Evolutionary conservation across 2,797 vertebrate genomes (phyloP).

Genomic region (Pangasius macronema): DNA sequence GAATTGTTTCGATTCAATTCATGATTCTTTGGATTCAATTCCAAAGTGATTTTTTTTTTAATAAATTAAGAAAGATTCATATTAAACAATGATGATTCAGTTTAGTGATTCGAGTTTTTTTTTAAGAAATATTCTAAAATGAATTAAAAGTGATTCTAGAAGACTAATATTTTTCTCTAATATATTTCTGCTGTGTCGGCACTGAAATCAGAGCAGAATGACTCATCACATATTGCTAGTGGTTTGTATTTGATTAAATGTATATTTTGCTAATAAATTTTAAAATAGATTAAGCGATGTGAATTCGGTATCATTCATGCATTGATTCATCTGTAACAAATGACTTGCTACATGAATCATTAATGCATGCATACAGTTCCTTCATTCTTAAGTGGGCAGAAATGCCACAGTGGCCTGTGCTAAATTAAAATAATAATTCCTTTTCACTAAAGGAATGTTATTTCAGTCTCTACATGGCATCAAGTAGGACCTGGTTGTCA

Average conservation of each 20-base stretch:
- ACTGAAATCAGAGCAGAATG: not conserved
- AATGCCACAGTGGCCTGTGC: not conserved
- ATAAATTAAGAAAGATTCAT: not conserved
- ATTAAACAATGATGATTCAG: not conserved
- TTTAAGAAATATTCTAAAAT: not conserved
- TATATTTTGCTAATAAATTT: not conserved
- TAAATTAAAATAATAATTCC: not conserved
- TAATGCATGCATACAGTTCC: not conserved
- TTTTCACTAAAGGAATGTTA: not conserved
- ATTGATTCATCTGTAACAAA: not conserved
- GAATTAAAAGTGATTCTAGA: not conserved
- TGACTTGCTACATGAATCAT: not conserved
- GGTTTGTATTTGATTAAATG: not conserved
- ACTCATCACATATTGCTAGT: not conserved
- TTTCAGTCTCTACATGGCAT: not conserved
- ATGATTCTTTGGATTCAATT: not conserved
- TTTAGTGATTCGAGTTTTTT: not conserved
- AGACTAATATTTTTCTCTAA: not conserved
- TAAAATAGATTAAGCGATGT: not conserved
- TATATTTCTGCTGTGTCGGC: not conserved
- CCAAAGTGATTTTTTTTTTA: not conserved
- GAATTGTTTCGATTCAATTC: not conserved
- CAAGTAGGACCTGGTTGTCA: conserved; percentile 20
- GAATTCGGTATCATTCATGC: not conserved
- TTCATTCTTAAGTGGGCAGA: not conserved